Evolutionary conservation across 2,888 invertebrate genomes (phyloP).

Genomic region (Nephrocerus scutellatus): DNA sequence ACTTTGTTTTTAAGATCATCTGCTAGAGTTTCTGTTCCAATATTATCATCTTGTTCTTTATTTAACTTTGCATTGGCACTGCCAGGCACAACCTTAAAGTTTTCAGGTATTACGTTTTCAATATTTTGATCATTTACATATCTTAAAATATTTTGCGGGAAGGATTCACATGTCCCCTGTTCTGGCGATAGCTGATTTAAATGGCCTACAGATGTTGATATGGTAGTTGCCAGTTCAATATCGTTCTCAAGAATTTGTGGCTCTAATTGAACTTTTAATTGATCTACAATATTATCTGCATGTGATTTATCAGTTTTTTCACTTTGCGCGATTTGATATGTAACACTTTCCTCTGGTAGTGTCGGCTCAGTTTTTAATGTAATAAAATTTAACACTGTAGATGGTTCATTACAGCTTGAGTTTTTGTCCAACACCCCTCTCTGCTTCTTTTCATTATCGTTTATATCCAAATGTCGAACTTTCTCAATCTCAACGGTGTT

Average conservation of each 20-base stretch:
- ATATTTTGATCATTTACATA: no score
- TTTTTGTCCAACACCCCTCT: background rate
- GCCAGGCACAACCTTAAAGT: no score
- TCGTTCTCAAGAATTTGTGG: background rate
- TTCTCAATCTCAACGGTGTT: background rate
- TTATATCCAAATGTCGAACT: background rate
- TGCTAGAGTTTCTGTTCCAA: no score
- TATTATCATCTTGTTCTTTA: no score
- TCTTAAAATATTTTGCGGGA: no score
- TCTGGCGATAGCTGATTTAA: conserved; percentile 8
- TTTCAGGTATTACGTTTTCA: no score
- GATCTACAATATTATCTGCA: conserved; percentile 13
- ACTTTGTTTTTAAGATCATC: no score
- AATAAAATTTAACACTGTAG: no score
- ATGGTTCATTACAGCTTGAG: no score
- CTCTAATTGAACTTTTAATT: conserved; percentile 16
- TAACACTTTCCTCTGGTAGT: background rate
- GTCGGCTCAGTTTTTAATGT: background rate
- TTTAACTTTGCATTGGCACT: no score
- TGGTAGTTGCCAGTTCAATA: conserved; percentile 13
- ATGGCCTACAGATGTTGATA: conserved; percentile 12
- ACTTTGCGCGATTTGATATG: no score
- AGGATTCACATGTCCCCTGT: no score
- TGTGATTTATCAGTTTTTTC: conserved; percentile 10
- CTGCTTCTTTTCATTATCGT: background rate